Evolutionary conservation across 2,797 vertebrate species (phyloP).

Genomic region (Pteronotus mesoamericanus): DNA sequence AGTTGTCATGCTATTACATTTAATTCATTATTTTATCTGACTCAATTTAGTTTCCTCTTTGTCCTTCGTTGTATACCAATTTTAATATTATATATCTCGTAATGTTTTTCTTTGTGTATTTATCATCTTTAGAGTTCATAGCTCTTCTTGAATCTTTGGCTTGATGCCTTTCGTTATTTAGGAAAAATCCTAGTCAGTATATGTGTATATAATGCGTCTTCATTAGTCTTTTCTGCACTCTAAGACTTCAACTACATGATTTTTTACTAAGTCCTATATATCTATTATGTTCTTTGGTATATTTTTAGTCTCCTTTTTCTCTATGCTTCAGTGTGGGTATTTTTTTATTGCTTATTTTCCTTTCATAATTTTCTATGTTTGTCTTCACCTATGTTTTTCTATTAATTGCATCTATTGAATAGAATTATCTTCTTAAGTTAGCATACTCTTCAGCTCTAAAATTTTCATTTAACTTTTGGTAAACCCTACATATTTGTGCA

Average conservation of each 20-base stretch:
- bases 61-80: neutral
- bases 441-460: neutral
- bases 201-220: neutral
- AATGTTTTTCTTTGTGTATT: neutral
- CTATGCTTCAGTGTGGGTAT: neutral
- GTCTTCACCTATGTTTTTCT: neutral
- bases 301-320: neutral
- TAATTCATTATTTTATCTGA: neutral
- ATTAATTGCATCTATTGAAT: neutral
- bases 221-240: neutral
- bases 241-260: neutral
- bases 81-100: neutral
- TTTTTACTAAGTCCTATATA: neutral
- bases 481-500: neutral
- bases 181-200: neutral
- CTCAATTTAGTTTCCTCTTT: neutral
- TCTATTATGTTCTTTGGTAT: neutral
- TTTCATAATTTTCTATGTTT: neutral
- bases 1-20: neutral
- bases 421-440: neutral
- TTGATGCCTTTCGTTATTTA: neutral
- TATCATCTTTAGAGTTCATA: neutral
- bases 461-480: neutral
- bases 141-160: neutral
- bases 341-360: neutral